These are phyloP conservation scores for Alces alces DNA, from an alignment of 2,113 vertebrate species.

Conservation along the genomic window DNA sequence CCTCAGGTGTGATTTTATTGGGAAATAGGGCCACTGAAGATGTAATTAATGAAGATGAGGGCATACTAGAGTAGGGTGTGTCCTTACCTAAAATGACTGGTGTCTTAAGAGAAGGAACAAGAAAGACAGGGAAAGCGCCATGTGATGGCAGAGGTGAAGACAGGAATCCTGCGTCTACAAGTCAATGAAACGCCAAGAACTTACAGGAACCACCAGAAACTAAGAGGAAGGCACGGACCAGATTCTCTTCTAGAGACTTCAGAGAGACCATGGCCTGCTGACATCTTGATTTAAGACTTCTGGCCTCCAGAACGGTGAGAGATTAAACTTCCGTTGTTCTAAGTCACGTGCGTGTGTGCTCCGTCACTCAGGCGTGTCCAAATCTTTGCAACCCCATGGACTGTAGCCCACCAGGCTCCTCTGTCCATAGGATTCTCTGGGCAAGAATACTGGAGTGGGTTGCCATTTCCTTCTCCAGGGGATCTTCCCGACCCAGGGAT, in stretches of 20 bases:
- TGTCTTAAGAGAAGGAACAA: neutral
- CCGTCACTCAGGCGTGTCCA: neutral
- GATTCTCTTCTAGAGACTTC: neutral
- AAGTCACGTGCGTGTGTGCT: rapidly evolving
- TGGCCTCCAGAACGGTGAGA: neutral
- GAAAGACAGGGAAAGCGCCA: neutral
- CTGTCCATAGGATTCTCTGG: neutral
- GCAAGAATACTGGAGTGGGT: neutral
- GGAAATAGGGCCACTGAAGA: neutral
- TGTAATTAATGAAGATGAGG: neutral
- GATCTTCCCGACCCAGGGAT: neutral
- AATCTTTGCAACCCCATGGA: neutral
- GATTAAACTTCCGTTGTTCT: neutral
- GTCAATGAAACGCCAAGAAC: neutral
- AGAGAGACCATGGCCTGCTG: neutral
- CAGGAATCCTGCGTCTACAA: neutral
- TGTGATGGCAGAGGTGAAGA: neutral
- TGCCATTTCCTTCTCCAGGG: neutral
- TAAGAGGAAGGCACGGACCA: neutral
- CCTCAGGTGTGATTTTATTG: neutral
- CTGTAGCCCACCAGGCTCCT: neutral
- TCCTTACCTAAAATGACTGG: neutral
- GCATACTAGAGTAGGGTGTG: neutral
- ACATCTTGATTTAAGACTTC: neutral
- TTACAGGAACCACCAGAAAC: neutral